phyloP scores from a whole-genome alignment of 2,888 invertebrate species.

The Tetramorium bicarinatum region DNA sequence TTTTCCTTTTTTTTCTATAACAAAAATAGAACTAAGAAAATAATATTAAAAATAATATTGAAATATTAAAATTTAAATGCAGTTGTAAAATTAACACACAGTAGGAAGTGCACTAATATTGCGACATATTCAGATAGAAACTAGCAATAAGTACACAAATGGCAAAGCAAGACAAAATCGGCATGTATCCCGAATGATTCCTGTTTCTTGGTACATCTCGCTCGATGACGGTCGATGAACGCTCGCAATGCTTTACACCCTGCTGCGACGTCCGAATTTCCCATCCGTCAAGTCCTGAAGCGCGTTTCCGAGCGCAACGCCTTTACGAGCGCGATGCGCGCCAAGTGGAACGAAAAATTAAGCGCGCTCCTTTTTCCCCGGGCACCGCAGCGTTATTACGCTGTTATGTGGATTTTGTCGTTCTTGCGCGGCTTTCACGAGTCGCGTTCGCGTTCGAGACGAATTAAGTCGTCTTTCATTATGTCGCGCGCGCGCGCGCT shows the following conservation, averaged over 20 bases:
- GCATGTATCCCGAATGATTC: conserved; percentile 2
- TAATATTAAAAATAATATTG: not conserved
- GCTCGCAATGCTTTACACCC: conserved; percentile 47
- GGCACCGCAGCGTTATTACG: conserved; percentile 41
- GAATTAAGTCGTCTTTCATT: conserved; percentile 53
- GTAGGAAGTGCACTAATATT: not conserved
- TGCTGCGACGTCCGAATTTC: conserved; percentile 55
- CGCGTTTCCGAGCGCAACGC: conserved; percentile 54
- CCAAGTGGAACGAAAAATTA: conserved; percentile 58
- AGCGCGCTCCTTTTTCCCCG: conserved; percentile 53
- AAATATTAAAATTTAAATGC: not conserved
- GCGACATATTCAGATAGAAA: not conserved
- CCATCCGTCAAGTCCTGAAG: conserved; percentile 51
- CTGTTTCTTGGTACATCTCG: conserved; percentile 36
- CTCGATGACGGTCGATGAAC: conserved; percentile 46
- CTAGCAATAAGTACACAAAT: not conserved
- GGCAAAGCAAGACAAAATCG: not conserved
- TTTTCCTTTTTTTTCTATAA: not conserved
- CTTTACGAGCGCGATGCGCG: conserved; percentile 56
- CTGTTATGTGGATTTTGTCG: conserved; percentile 54
- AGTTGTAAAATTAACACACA: not conserved
- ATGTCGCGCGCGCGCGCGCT: conserved; percentile 22
- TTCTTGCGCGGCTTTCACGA: conserved; percentile 43
- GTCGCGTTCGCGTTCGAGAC: conserved; percentile 38
- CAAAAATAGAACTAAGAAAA: not conserved